Base-by-base conservation (phyloP, 2,888 invertebrate genomes). In the Agonopterix subpropinquella region DNA sequence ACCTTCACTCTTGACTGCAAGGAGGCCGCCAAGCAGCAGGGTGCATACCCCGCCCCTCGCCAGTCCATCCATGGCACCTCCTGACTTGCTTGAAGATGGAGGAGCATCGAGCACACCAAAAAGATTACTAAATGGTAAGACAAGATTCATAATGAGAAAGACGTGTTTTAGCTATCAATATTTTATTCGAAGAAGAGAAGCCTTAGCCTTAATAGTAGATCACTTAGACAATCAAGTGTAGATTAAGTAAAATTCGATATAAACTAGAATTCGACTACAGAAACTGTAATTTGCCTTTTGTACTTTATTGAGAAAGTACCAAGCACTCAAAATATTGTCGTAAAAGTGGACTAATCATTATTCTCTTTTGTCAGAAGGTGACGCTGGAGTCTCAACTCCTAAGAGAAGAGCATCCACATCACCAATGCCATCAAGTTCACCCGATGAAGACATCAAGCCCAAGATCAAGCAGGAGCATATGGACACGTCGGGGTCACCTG, bases 61-160 rank as follows among this genome's bases (percentile, higher is more conserved):
- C 61, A 93, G 94, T 48, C 87, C 91, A 15, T 84, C 91, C 37
- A 91, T 90, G 60, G 91, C 91, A 15, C 91, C 90, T 10, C 92
- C 92, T 48, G 93, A 93, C 64, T 78, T 92, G 1, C 79, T 94
- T 61, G 92, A 94, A 70, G 94, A 94, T 64, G 94, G 94, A 55
- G 94, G 95, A n/a, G 94, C 95, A 49, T 94, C 94, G 11, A 95
- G 95, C 62, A 94, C 95, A 37, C 95, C 95, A 49, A 92, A 93
- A 67, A 82, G 93, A 55, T 80, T 93, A 54, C 89, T 92, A 55
- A 91, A 90, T 56, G 91, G 91, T 89, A 83, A 81, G 72, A 43
- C 2, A 10, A 43, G 15, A 45, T 28, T 28, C 28, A 7, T 7
- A 28, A 2, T 28, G 28, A 39, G 9, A 11, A 13, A 13, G 1